phyloP scores from a whole-genome alignment of 2,113 vertebrate genomes.

The Oncorhynchus tshawytscha region DNA sequence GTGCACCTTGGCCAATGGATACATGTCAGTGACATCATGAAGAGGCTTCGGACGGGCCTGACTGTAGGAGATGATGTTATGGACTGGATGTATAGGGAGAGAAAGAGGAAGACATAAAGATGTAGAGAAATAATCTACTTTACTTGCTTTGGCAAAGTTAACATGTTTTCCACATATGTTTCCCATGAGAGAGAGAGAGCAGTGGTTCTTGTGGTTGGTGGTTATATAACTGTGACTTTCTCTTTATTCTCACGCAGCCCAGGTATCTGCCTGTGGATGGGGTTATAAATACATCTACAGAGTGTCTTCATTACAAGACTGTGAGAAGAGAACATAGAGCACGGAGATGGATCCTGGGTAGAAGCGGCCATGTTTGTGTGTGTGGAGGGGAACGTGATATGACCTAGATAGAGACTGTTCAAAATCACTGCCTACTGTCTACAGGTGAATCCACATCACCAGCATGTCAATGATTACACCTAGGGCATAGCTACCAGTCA shows the following conservation, averaged over 20 bases:
- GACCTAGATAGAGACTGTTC: constrained; percentile 32
- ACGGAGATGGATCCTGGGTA: background rate
- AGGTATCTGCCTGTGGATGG: background rate
- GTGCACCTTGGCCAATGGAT: too few species aligned
- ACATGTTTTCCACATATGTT: too few species aligned
- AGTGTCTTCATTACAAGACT: background rate
- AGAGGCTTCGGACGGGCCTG: too few species aligned
- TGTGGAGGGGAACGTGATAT: constrained; percentile 17
- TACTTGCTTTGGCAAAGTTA: too few species aligned
- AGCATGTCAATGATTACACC: background rate
- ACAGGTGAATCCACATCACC: background rate
- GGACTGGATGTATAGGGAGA: too few species aligned
- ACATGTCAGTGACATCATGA: too few species aligned
- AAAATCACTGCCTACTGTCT: background rate
- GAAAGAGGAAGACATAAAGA: too few species aligned
- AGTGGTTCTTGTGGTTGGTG: background rate
- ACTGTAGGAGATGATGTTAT: too few species aligned
- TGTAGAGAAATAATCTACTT: too few species aligned
- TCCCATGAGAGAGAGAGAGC: background rate
- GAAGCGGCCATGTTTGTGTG: background rate
- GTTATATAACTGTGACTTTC: constrained; percentile 1
- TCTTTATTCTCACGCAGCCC: background rate
- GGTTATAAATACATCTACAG: constrained; percentile 4
- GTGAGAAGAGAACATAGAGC: background rate
- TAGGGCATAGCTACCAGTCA: background rate